phyloP scores from a whole-genome alignment of 1,140 invertebrate genomes.

The Drosophila aff. region DNA sequence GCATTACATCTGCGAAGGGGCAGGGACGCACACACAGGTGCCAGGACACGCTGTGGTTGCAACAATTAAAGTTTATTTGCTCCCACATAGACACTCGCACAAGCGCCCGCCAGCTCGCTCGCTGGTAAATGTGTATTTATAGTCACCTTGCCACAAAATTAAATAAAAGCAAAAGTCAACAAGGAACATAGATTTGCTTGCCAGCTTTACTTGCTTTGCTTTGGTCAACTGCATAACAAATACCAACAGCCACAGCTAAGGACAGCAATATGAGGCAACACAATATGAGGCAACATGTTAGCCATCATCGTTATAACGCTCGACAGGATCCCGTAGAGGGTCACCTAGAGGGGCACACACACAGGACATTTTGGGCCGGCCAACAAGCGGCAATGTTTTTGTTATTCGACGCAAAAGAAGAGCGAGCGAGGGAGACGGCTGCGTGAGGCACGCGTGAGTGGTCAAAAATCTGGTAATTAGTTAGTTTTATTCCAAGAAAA shows the following conservation, averaged over 20 bases:
- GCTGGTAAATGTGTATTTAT: constrained; percentile 75
- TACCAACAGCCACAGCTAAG: constrained; percentile 27
- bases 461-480: neutral
- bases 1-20: constrained; percentile 71
- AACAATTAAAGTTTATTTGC: constrained; percentile 83
- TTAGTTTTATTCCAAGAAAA: neutral
- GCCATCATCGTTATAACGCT: constrained; percentile 78
- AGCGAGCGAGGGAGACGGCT: neutral
- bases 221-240: constrained; percentile 76
- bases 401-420: constrained; percentile 16
- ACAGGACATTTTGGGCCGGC: constrained; percentile 30
- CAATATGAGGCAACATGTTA: constrained; percentile 63
- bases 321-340: constrained; percentile 53
- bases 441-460: constrained; percentile 45
- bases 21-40: constrained; percentile 62
- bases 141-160: constrained; percentile 80
- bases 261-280: constrained; percentile 38
- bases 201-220: constrained; percentile 67
- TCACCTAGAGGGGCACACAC: constrained; percentile 22
- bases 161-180: constrained; percentile 83
- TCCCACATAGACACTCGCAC: constrained; percentile 55
- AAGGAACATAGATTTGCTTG: constrained; percentile 81
- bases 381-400: constrained; percentile 36
- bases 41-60: constrained; percentile 77
- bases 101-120: neutral